Base-by-base conservation (phyloP, 2,113 vertebrate genomes). In the Pardalotus punctatus region DNA sequence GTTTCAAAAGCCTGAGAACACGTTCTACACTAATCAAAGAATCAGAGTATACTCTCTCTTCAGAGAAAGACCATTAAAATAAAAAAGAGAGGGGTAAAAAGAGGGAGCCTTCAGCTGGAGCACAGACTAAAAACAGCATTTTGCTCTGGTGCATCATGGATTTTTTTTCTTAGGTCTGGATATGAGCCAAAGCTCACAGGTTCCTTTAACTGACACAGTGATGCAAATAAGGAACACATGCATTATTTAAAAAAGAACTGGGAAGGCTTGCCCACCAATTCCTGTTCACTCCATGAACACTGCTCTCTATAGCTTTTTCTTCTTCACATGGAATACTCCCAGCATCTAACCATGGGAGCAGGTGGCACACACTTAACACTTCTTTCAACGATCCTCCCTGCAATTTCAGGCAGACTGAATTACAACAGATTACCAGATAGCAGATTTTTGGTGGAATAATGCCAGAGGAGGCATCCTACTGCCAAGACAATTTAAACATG, bases 401-500 rank as follows among this genome's bases (percentile, higher is more conserved):
- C 58, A 61, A 53, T 81, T 89, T 81, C 47, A 80, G 86, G 62
- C 84, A 95, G 74, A 54, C 54, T 88, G 90, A 96, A 91, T 93
- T 58, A 86, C 86, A 90, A 76, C 65, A 81, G 16, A 85, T 62
- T 78, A 93, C 85, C 81, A 94, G 88, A 91, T 72, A 90, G 81
- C 79, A 92, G 77, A 81, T 67, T 96, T 94, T 48, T 73, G 35
- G 61, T 77, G 93, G 90, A 92, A 87, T 71, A 62, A 54, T 28
- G 94, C 96, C 94, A 96, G 86, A 94, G 81, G 20, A 88, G 45
- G 47, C 48, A 83, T 85, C 53, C 62, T 90, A 48, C 76, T 88
- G 97, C 94, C 87, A 93, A 88, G 54, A 62, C 53, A 72, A 82
- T 84, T 91, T 93, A 73, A 84, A 93, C 74, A 65, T 77, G 70